A percentile compares a stretch with the other conserved stretches of the same genome.
Evolutionary conservation across 2,888 invertebrate species (phyloP).

Genomic region (Dicranocentrus wangi): DNA sequence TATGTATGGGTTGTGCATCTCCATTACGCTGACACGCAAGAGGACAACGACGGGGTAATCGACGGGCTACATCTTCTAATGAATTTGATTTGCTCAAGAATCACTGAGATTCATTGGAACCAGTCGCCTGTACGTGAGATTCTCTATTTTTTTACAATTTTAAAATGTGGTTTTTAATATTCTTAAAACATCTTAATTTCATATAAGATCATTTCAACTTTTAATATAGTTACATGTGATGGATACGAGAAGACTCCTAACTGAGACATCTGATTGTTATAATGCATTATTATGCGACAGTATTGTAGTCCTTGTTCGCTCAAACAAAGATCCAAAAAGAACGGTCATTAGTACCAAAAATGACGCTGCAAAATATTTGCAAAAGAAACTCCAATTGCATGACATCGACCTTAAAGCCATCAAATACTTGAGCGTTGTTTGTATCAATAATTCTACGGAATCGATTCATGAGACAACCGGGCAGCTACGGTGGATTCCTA

Average conservation of each 20-base stretch:
- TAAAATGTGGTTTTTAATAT: not conserved
- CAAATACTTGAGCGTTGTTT: too few species aligned
- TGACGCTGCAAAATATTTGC: too few species aligned
- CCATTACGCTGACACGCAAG: not conserved
- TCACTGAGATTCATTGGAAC: not conserved
- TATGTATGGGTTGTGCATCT: not conserved
- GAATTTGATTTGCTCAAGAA: not conserved
- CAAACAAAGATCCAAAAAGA: too few species aligned
- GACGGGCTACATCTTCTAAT: not conserved
- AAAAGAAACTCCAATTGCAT: too few species aligned
- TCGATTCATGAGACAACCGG: too few species aligned
- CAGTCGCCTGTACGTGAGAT: not conserved
- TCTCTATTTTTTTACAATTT: not conserved
- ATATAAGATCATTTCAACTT: not conserved
- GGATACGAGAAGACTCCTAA: not conserved
- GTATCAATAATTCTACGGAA: too few species aligned
- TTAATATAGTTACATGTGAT: not conserved
- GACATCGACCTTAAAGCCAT: too few species aligned
- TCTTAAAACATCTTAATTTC: not conserved
- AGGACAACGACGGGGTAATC: not conserved
- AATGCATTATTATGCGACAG: too few species aligned
- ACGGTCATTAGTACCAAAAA: too few species aligned
- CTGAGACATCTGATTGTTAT: too few species aligned
- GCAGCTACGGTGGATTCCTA: too few species aligned
- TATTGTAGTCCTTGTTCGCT: too few species aligned